Evolutionary conservation across 2,113 vertebrate genomes (phyloP).

Genomic region (Puffinus mauretanicus): DNA sequence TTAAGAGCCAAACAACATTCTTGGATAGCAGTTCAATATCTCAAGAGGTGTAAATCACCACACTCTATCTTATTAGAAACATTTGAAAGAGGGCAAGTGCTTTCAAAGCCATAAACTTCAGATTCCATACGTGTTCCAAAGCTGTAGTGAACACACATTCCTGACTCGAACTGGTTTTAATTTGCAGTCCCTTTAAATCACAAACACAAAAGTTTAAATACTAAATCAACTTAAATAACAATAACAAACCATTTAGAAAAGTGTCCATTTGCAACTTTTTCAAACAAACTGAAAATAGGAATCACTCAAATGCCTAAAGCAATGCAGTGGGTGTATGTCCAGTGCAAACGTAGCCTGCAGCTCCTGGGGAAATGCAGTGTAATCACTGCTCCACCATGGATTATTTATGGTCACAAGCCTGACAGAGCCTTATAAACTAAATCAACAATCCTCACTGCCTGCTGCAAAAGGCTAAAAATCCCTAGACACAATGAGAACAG

Average conservation of each 20-base stretch:
- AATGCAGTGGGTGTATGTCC: neutral
- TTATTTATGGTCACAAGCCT: neutral
- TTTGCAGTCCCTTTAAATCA: slow-evolving; percentile 67
- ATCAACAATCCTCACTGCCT: neutral
- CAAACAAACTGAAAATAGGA: neutral
- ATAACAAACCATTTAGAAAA: slow-evolving; percentile 1
- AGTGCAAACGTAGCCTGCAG: neutral
- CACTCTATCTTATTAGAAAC: slow-evolving; percentile 73
- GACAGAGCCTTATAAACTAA: neutral
- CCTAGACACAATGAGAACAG: neutral
- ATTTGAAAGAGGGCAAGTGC: slow-evolving; percentile 65
- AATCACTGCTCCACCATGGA: neutral
- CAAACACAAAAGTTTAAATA: slow-evolving; percentile 48
- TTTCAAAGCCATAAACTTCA: slow-evolving; percentile 61
- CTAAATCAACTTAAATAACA: slow-evolving; percentile 1
- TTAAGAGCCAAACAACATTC: slow-evolving; percentile 67
- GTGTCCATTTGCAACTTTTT: neutral
- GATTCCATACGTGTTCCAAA: slow-evolving; percentile 66
- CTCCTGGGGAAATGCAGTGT: neutral
- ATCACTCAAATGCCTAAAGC: neutral
- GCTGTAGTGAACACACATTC: slow-evolving; percentile 51
- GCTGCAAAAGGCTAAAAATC: neutral
- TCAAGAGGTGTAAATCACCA: slow-evolving; percentile 72
- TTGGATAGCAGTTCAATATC: slow-evolving; percentile 64
- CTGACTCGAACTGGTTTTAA: slow-evolving; percentile 69